Evolutionary conservation across 2,113 vertebrate genomes (phyloP), one percentile per base, ranked within the genome.

Genomic region (Cryptoleucopteryx plumbea): DNA sequence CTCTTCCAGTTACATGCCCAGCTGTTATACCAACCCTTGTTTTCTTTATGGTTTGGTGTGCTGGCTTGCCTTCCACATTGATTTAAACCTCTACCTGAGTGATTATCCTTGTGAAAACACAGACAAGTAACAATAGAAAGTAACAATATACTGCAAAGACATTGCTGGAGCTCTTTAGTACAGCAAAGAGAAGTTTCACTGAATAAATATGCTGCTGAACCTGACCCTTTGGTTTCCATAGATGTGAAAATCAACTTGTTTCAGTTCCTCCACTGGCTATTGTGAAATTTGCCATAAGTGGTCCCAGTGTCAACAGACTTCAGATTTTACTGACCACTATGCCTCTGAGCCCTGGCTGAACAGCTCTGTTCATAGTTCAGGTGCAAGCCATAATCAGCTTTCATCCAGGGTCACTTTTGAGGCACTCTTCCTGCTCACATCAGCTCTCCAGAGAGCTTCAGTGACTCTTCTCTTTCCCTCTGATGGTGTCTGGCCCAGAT

Each of bases 1-100:
- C 91, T 96, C 84, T 93, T 48, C 63, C 75, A 95, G 94, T 88
- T 85, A 40, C 74, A 42, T 61, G 87, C 70, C 83, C 66, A 81
- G 82, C 73, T 94, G 85, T 83, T 91, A 55, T 4, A 88, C 43
- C 75, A 94, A 36, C 43, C 63, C 22, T 32, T 90, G 91, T 96
- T 97, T 96, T 75, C 85, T 88, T 92, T 82, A 36, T 20, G 55
- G 73, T 73, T 90, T 62, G 38, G 43, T 53, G 65, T 61, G 85
- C 79, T 94, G 27, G 15, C 11, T 34, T 83, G 50, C 62, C 71
- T 89, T 93, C 88, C 31, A 38, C 45, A 11, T 58, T 61, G 80
- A 75, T 78, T 93, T 78, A 94, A 95, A 62, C 25, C 36, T 58
- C 82, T 63, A 78, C 94, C 73, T 78, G 78, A 77, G 88, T 20